Evolutionary conservation across 1,140 invertebrate species (phyloP), one percentile per base, ranked within the genome.

Genomic region (Macrostomum lignano): DNA sequence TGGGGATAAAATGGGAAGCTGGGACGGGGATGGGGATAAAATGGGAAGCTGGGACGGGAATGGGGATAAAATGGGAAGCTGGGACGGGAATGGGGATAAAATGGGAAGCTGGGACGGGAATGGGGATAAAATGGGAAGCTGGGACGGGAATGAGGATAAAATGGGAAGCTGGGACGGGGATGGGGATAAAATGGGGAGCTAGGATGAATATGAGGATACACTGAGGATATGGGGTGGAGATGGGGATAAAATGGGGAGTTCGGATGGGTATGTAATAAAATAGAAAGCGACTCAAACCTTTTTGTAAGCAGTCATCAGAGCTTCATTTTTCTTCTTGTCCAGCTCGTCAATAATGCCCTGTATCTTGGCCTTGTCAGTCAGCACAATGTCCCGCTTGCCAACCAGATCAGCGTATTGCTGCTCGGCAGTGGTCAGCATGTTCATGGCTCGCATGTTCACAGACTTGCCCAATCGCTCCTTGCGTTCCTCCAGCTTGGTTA

Each of bases 321-420:
- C 72, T 41, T 68, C 63, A 40, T 72, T 70, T 50, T 88, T 88
- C 57, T 82, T 77, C 42, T 73, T 67, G 50, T 93, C 82, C 42
- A 91, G 60, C 44, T 81, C 72, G 21, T 65, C 60, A 43, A 93
- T 86, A 9, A 79, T 71, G 32, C 68, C 64, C 22, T 32, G 31
- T 28, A 17, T 11, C 29, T 49, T 55, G 9, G 65, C 62, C 45
- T 75, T 74, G 50, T 91, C 81, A 38, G 68, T 65, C 44, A 79
- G 69, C n/a, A 88, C 73, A 37, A 76, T 79, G 34, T 54, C 47
- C 31, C 76, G 72, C 40, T 76, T 81, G 14, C 69, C 66, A 48
- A 74, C 59, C 25, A 79, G 62, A 41, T 77, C 71, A 43, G 69
- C 66, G 49, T 72, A 81, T 56, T 72, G 51, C 2, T 81, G 75